Evolutionary conservation across 2,797 vertebrate species (phyloP).

Genomic region (Garrulus glandarius): DNA sequence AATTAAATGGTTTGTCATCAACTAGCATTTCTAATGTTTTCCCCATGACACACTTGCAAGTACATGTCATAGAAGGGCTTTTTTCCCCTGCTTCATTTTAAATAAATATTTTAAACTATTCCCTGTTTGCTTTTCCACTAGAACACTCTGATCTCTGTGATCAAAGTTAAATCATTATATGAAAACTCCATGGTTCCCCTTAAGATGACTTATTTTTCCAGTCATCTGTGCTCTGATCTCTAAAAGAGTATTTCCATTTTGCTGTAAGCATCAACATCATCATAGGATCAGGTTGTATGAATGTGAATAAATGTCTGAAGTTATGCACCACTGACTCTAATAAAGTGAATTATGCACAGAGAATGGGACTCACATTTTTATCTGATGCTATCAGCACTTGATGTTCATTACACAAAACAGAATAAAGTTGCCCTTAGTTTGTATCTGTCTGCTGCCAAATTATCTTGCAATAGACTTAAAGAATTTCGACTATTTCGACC

Average conservation of each 20-base stretch:
- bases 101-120: conserved; percentile 54
- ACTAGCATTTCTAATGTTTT: conserved; percentile 29
- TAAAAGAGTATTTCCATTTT: conserved; percentile 19
- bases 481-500: neutral
- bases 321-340: neutral
- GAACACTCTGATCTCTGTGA: conserved; percentile 28
- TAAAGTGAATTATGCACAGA: neutral
- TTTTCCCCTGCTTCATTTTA: neutral
- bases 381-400: neutral
- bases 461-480: neutral
- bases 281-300: neutral
- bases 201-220: neutral
- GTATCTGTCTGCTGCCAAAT: neutral
- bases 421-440: neutral
- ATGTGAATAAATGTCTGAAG: neutral
- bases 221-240: neutral
- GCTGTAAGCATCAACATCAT: neutral
- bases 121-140: neutral
- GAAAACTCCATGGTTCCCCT: neutral
- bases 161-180: conserved; percentile 18
- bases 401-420: neutral
- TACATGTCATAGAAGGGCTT: neutral
- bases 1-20: conserved; percentile 64
- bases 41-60: conserved; percentile 2
- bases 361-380: neutral